Conservation (phyloP, 2,113 vertebrate species). For the Cyanoliseus patagonus region DNA sequence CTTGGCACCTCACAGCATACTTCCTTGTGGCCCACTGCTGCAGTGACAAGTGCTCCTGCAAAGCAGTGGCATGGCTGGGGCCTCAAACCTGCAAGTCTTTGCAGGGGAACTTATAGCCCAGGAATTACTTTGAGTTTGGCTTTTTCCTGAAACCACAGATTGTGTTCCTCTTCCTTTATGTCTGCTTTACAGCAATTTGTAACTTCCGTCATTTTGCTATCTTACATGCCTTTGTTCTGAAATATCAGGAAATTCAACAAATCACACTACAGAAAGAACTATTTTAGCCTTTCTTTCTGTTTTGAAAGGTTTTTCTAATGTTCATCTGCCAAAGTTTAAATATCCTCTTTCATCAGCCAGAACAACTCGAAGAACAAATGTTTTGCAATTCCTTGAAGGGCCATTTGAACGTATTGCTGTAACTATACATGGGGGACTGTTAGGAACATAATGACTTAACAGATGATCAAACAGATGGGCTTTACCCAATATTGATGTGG, state of each 20-base stretch:
- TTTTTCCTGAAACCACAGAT: background rate
- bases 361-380: background rate
- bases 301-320: background rate
- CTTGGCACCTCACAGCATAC: background rate
- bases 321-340: background rate
- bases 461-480: background rate
- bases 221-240: background rate
- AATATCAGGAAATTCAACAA: background rate
- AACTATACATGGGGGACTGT: background rate
- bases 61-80: background rate
- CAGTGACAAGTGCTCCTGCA: background rate
- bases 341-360: background rate
- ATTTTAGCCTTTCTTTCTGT: background rate
- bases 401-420: background rate
- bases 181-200: background rate
- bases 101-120: background rate
- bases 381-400: background rate
- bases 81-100: background rate
- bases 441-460: background rate
- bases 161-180: background rate
- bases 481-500: background rate
- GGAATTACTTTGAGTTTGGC: background rate
- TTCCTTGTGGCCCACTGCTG: background rate
- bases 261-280: background rate
- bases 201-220: background rate